Conservation (phyloP, 1,140 invertebrate genomes). For the Limonius californicus region DNA sequence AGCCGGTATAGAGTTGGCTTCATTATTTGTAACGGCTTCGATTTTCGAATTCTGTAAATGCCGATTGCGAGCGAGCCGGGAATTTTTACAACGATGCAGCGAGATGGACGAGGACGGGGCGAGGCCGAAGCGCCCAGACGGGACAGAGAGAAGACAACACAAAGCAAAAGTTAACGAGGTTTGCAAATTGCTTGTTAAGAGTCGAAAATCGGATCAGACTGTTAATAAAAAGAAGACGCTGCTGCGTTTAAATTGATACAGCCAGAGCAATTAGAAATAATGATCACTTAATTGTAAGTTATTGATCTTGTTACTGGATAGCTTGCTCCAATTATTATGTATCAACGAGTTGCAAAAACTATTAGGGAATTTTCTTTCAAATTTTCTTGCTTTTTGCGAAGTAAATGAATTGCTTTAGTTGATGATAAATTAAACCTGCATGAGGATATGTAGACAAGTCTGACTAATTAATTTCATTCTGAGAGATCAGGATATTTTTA, state of each 20-base stretch:
- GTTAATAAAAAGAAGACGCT: conserved; percentile 24
- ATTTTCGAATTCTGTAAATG: conserved; percentile 41
- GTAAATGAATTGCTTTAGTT: too few species aligned
- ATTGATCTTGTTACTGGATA: conserved; percentile 43
- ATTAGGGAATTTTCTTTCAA: neutral
- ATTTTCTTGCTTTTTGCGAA: too few species aligned
- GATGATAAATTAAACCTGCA: too few species aligned
- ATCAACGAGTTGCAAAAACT: conserved; percentile 27
- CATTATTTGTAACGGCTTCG: conserved; percentile 40
- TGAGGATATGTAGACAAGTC: too few species aligned
- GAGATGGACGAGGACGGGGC: conserved; percentile 15
- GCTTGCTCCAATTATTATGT: conserved; percentile 44
- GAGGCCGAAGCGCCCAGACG: neutral
- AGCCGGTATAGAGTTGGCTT: conserved; percentile 22
- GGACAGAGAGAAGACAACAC: conserved; percentile 8
- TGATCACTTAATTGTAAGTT: conserved; percentile 46
- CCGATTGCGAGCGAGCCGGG: conserved; percentile 29
- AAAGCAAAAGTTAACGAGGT: conserved; percentile 33
- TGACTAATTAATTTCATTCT: too few species aligned
- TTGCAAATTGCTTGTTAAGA: conserved; percentile 44
- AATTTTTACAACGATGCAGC: conserved; percentile 27
- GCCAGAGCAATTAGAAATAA: conserved; percentile 45
- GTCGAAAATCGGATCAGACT: conserved; percentile 41
- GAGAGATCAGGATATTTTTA: too few species aligned
- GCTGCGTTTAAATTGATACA: conserved; percentile 41